Base-by-base conservation (phyloP, 2,113 vertebrate species). In the Numenius arquata region DNA sequence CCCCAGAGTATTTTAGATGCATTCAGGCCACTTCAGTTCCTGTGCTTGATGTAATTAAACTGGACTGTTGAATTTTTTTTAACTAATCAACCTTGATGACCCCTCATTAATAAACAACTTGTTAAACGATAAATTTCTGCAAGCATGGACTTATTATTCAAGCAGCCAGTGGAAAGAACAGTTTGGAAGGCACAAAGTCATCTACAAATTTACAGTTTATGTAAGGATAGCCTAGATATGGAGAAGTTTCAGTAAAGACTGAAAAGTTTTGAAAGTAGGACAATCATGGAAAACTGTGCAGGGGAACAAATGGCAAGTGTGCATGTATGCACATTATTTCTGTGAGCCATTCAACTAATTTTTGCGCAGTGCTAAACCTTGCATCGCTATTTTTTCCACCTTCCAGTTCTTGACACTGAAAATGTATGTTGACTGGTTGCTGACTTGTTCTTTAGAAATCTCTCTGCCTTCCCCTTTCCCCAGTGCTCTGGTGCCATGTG, bases 91-190 rank as follows among this genome's bases (percentile, higher is more conserved):
- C 62, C 82, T 85, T 63, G 32, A 74, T 94, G 79, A 41, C 79
- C 79, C 90, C 63, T 91, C 63, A 80, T 94, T 96, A 95, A 85
- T 73, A 84, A 94, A 63, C 15, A 96, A 40, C 75, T 74, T 78
- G 65, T 84, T 88, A 90, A 95, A 76, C 66, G 62, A 79, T 22
- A 77, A 53, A 80, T 91, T 93, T 88, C 79, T 67, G 50, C 36
- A 77, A 74, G 55, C n/a, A 6, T 43, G 19, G 14, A 55, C 4
- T 93, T 77, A 66, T 21, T 94, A 73, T 92, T 90, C 68, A 77
- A 77, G 68, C 74, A 95, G 7, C 7, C 50, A 66, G 7, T 63
- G 75, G 73, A 73, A 91, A 76, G 17, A 88, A 65, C 70, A 86
- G 38, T 77, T 83, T 80, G 38, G 34, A 88, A 91, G n/a, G 56